These are phyloP conservation scores for Tachyglossus aculeatus DNA, from an alignment of 2,797 vertebrate species.

Conservation along the genomic window DNA sequence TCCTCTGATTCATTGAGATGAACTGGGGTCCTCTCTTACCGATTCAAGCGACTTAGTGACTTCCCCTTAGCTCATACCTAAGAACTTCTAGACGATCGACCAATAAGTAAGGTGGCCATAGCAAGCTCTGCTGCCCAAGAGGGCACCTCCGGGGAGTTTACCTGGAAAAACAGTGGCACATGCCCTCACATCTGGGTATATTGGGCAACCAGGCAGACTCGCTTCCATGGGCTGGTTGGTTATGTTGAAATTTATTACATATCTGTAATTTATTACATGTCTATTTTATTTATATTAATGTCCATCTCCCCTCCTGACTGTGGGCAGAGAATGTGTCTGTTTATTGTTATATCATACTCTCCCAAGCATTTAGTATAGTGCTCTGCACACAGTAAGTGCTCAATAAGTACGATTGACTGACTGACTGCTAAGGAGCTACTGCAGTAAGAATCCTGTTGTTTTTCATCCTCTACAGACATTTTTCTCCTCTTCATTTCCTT, in stretches of 20 bases:
- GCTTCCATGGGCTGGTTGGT: background rate
- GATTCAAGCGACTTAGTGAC: background rate
- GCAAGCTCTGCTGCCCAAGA: background rate
- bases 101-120: background rate
- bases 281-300: no score
- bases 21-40: conserved; percentile 14
- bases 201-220: background rate
- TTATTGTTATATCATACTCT: no score
- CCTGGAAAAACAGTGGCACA: background rate
- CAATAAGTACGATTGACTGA: no score
- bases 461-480: background rate
- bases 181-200: background rate
- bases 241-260: no score
- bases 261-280: no score
- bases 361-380: no score
- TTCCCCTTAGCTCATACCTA: background rate
- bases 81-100: background rate
- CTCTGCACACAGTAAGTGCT: no score
- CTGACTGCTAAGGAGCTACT: background rate
- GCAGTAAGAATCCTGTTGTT: background rate
- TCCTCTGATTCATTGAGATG: conserved; percentile 20
- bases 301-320: no score
- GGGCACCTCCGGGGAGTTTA: conserved; percentile 1
- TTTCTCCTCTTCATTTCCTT: background rate
- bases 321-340: no score